Base-by-base conservation (phyloP, 1,140 invertebrate species). In the Pissodes strobi region DNA sequence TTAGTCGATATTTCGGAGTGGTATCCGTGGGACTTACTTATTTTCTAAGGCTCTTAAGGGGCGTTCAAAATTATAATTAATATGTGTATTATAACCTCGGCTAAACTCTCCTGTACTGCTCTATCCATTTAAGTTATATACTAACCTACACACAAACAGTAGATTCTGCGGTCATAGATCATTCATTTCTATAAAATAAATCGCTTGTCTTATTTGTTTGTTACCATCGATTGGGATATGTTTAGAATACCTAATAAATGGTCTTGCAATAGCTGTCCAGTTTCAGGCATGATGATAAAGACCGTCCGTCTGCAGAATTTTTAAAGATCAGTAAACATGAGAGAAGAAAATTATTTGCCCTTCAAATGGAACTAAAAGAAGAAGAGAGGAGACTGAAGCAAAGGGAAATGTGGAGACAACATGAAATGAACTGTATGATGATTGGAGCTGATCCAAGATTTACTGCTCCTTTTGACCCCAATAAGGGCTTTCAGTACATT, bases 321-420 rank as follows among this genome's bases (percentile, higher is more conserved):
- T 49, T 68, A 23, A 70, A 64, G 57, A 78, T 90, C 73, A 83
- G 84, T 0, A 91, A 91, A 76, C 84, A 87, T 46, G 86, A 92
- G 70, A 76, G 90, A 2, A 77, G 92, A 22, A 86, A 90, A 71
- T 77, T 90, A 48, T 95, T 94, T 79, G 91, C 89, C 17, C 76
- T 87, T 13, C 87, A 91, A 80, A 86, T 89, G 23, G 87, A 88
- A 10, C 82, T 88, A 64, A 86, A 87, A 68, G 85, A 87, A 45
- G 85, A 87, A 66, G 82, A 85, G 37, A 81, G 87, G 22, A 75
- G 84, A 9, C 73, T 82, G 38, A 83, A 86, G 60, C 83, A 87
- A 64, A 79, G 87, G 69, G 83, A 87, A 72, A 75, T 85, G 58
- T 86, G 86, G 83, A 80, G 81, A 23, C 82, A 87, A 62, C 83